Evolutionary conservation across 2,888 invertebrate genomes (phyloP).

Genomic region (Chymomyza amoena): DNA sequence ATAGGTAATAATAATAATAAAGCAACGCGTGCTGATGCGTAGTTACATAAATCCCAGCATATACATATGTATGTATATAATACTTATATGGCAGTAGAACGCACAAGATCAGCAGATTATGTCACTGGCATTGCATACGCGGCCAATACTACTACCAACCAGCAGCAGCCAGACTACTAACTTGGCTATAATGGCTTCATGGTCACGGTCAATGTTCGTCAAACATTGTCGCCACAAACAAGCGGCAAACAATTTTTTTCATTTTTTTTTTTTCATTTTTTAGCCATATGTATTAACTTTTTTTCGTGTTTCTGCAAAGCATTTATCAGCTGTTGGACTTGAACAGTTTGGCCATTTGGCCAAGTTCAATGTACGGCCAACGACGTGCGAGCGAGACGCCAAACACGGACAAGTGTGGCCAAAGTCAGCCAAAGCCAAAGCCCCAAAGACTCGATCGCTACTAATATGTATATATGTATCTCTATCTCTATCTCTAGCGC

Average conservation of each 20-base stretch:
- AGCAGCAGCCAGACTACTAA: background rate
- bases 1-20: constrained; percentile 28
- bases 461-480: no score
- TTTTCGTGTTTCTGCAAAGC: background rate
- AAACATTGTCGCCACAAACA: constrained; percentile 7
- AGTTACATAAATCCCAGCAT: constrained; percentile 60
- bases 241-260: background rate
- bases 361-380: constrained; percentile 65
- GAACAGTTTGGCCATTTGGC: constrained; percentile 57
- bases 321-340: constrained; percentile 65
- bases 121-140: constrained; percentile 46
- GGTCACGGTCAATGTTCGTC: constrained; percentile 58
- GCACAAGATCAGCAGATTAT: constrained; percentile 66
- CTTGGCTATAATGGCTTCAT: constrained; percentile 46
- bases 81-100: constrained; percentile 37
- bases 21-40: constrained; percentile 56
- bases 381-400: constrained; percentile 45
- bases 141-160: background rate
- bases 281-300: background rate
- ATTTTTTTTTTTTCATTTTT: background rate
- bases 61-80: no score
- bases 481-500: background rate
- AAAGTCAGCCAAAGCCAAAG: background rate
- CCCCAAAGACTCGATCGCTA: background rate
- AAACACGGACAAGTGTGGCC: no score